A percentile compares a stretch with the other conserved stretches of the same genome.
These are phyloP conservation scores for Aphis craccivora DNA, from an alignment of 1,140 invertebrate species.

Conservation along the genomic window DNA sequence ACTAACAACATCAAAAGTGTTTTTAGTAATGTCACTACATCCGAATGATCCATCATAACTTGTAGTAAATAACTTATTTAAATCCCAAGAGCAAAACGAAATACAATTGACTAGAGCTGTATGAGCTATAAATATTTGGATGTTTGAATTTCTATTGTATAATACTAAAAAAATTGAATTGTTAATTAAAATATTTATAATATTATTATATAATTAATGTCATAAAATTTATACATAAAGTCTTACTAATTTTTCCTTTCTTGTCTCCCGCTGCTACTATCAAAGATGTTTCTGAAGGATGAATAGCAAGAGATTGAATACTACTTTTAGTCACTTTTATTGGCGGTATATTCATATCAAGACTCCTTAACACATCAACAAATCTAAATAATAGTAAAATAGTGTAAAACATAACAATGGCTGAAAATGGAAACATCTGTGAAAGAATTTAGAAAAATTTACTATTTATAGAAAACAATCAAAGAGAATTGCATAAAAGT, in stretches of 20 bases:
- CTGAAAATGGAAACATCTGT: not conserved
- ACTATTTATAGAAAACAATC: not conserved
- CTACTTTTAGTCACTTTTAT: constrained; percentile 58
- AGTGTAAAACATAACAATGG: not conserved
- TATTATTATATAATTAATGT: not conserved
- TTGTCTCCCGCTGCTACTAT: constrained; percentile 59
- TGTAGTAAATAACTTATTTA: constrained; percentile 60
- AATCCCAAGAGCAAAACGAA: constrained; percentile 58
- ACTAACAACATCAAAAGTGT: constrained; percentile 60
- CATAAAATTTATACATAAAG: not conserved
- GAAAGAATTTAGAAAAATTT: not conserved
- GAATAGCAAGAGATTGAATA: constrained; percentile 60
- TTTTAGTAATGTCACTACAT: constrained; percentile 58
- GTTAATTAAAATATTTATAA: no score
- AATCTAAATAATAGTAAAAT: constrained; percentile 42
- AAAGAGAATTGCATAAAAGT: no score
- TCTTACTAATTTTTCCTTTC: constrained; percentile 60
- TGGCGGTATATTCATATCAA: not conserved
- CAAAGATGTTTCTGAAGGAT: constrained; percentile 60
- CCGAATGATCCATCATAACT: constrained; percentile 61
- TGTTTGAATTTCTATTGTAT: constrained; percentile 27
- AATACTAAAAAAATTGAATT: constrained; percentile 56
- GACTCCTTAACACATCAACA: constrained; percentile 14
- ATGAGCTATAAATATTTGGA: constrained; percentile 58
- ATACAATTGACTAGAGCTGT: constrained; percentile 59